Evolutionary conservation across 2,888 invertebrate genomes (phyloP).

Genomic region (Melikaiella ostensackeni): DNA sequence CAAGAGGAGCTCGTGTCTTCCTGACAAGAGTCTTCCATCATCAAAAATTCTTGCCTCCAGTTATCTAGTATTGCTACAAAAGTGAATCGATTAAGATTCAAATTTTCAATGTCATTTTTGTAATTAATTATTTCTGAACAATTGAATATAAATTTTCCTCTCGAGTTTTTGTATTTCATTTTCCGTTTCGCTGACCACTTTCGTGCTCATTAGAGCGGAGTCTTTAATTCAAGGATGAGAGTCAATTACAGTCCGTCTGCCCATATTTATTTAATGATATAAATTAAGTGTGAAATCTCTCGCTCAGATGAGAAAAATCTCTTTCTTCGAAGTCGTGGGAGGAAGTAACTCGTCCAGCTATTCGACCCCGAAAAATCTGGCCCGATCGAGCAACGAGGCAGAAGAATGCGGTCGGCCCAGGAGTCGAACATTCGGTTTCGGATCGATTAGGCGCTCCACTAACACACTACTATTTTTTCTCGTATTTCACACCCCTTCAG

Average conservation of each 20-base stretch:
- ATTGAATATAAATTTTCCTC: not conserved
- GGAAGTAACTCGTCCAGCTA: conserved; percentile 10
- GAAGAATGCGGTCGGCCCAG: conserved; percentile 59
- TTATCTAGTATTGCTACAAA: not conserved
- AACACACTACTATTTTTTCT: conserved; percentile 50
- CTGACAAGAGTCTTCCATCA: not conserved
- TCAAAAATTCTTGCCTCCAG: not conserved
- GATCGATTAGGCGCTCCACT: conserved; percentile 53
- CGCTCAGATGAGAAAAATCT: not conserved
- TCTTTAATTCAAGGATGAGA: not conserved
- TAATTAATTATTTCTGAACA: not conserved
- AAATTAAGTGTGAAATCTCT: not conserved
- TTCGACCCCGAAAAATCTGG: conserved; percentile 41
- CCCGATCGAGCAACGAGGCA: conserved; percentile 24
- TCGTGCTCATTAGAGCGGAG: not conserved
- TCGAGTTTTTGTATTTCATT: not conserved
- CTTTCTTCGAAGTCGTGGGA: conserved; percentile 24
- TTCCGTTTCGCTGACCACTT: conserved; percentile 7
- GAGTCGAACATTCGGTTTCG: conserved; percentile 58
- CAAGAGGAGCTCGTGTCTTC: conserved; percentile 47
- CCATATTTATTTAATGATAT: not conserved
- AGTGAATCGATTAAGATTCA: not conserved
- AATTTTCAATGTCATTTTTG: too few species aligned
- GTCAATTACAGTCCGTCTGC: not conserved
- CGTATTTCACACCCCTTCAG: not conserved